Base-by-base conservation (phyloP, 2,888 invertebrate species). In the Caenorhabditis sp. region DNA sequence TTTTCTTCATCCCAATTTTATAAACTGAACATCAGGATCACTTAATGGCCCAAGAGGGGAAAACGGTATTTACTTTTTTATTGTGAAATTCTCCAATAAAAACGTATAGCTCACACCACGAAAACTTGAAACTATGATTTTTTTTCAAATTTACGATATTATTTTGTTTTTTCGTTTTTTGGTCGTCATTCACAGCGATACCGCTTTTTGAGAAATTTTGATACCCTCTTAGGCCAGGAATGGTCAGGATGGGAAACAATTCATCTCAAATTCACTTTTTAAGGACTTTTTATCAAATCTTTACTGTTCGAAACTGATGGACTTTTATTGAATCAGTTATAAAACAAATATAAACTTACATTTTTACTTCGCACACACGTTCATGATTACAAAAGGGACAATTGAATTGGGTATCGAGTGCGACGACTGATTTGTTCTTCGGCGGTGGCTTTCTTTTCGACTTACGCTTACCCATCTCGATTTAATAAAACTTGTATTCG, bases 341-440 rank as follows among this genome's bases (percentile, higher is more conserved):
- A 12, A 53, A 21, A 23, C 31, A 1, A 58, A 36, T 8, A 4
- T 36, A 3, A 12, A 53, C 85, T 91, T 91, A 96, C 97, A 99
- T 94, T 92, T 97, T 96, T 23, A 97, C 97, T 91, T 99, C 97
- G 89, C 99, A 99, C 0, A 96, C 95, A 87, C 95, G 95, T 89
- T 99, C 97, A 88, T 99, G 97, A 89, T 99, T 99, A 89, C 99
- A 99, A 90, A 99, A 99, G 14, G 97, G 97, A 88, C 99, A 99
- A 88, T 97, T 97, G 88, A 99, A 99, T 88, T 95, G 94, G 67
- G 93, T 93, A 88, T 97, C 97, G 64, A 99, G 90, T 0, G 97
- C 95, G 87, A 93, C 93, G 82, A 97, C 95, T 1, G 93, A 92
- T 90, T 95, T 97, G 78, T 93, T 91, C 88, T 95, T 97, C 60